Conservation (phyloP, 2,797 vertebrate genomes). For the Myotis findleyi region DNA sequence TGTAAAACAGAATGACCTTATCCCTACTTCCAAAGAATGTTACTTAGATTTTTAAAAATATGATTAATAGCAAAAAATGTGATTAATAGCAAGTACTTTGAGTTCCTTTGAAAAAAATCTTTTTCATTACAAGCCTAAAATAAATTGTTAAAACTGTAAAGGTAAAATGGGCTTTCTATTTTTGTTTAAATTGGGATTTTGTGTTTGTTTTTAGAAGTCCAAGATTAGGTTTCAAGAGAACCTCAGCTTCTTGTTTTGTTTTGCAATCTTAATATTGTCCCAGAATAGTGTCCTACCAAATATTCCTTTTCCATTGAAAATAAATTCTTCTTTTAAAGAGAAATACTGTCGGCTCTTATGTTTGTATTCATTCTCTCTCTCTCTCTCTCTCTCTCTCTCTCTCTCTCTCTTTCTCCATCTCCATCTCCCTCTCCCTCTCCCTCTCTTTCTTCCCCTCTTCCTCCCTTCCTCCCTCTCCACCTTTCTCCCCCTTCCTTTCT, state of each 20-base stretch:
- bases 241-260: conserved; percentile 34
- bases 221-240: background rate
- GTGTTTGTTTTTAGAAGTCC: background rate
- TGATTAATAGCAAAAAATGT: conserved; percentile 28
- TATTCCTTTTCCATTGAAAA: no score
- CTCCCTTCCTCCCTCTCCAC: no score
- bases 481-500: background rate
- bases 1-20: conserved; percentile 34
- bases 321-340: background rate
- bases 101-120: conserved; percentile 21
- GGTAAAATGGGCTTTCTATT: background rate
- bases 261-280: conserved; percentile 38
- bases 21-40: background rate
- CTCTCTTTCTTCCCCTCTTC: no score
- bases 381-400: no score
- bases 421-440: no score
- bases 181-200: background rate
- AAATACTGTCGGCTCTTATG: background rate
- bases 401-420: no score
- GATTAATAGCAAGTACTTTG: conserved; percentile 25
- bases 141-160: conserved; percentile 18
- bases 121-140: conserved; percentile 3
- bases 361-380: background rate
- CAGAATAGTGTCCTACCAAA: conserved; percentile 23
- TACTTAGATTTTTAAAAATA: conserved; percentile 39